Conservation (phyloP, 2,797 vertebrate species). For the Syncerus caffer region DNA sequence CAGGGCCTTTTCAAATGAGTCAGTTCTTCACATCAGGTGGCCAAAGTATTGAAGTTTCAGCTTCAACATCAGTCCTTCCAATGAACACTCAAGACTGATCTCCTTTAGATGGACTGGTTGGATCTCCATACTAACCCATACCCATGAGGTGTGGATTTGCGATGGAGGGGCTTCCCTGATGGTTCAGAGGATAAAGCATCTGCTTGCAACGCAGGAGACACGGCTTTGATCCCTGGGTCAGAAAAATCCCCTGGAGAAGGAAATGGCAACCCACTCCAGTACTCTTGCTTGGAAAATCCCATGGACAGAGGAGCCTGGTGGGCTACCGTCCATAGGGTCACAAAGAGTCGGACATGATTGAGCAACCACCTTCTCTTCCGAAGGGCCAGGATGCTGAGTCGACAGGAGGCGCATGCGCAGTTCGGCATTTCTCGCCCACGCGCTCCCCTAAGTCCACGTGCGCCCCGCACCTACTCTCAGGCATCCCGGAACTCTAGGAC, state of each 20-base stretch:
- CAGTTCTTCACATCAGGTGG: neutral
- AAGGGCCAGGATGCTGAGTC: no score
- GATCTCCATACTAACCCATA: neutral
- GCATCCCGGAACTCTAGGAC: neutral
- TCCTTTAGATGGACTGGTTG: neutral
- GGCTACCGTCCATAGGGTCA: neutral
- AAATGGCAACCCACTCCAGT: neutral
- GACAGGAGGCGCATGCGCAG: neutral
- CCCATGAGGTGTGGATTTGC: neutral
- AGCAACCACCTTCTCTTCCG: neutral
- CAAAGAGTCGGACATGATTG: accelerated
- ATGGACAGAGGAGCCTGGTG: neutral
- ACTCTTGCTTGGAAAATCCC: neutral
- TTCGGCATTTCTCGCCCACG: neutral
- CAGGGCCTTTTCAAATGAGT: neutral
- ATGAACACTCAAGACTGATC: neutral
- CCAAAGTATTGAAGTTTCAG: neutral
- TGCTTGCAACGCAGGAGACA: neutral
- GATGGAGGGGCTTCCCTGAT: neutral
- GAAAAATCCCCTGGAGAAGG: neutral
- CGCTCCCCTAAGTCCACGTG: accelerated
- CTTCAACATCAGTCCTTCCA: neutral
- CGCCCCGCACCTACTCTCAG: neutral
- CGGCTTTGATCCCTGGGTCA: neutral
- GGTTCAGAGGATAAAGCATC: neutral